A percentile compares a stretch with the other conserved stretches of the same genome.
Conservation (phyloP, 2,888 invertebrate species). For the Bellardia bayeri region DNA sequence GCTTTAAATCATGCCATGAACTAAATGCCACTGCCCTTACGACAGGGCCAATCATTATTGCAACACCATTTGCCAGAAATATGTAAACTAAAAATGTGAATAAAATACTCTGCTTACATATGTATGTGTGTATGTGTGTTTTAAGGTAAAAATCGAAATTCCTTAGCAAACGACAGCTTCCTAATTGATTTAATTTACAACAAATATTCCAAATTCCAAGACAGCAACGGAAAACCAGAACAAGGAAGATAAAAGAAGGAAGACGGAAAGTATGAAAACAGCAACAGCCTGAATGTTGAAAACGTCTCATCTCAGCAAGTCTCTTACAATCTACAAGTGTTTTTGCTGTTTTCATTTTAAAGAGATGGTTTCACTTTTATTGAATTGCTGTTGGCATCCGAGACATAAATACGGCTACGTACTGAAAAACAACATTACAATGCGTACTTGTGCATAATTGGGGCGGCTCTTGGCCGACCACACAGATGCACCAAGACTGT, state of each 20-base stretch:
- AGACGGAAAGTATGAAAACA: background rate
- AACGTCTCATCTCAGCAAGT: slow-evolving; percentile 1
- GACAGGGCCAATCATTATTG: slow-evolving; percentile 40
- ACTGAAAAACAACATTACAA: slow-evolving; percentile 53
- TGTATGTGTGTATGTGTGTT: background rate
- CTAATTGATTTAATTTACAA: slow-evolving; percentile 60
- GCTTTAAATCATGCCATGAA: slow-evolving; percentile 49
- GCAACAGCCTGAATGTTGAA: slow-evolving; percentile 16
- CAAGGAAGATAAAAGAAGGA: slow-evolving; percentile 39
- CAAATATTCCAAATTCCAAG: slow-evolving; percentile 35
- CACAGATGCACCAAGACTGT: slow-evolving; percentile 63
- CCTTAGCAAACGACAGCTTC: slow-evolving; percentile 51
- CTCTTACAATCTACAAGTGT: slow-evolving; percentile 57
- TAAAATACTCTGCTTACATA: background rate
- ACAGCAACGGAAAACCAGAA: slow-evolving; percentile 43
- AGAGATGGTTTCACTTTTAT: slow-evolving; percentile 77
- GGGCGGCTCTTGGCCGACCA: slow-evolving; percentile 63
- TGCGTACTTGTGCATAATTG: slow-evolving; percentile 62
- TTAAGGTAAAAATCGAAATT: slow-evolving; percentile 50
- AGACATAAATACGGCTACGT: slow-evolving; percentile 40
- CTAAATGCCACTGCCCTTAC: slow-evolving; percentile 27
- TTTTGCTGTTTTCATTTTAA: slow-evolving; percentile 72
- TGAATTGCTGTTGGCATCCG: slow-evolving; percentile 74
- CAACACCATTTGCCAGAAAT: slow-evolving; percentile 25
- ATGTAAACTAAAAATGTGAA: slow-evolving; percentile 18